Evolutionary conservation across 2,888 invertebrate species (phyloP).

Genomic region (Prenolepis imparis): DNA sequence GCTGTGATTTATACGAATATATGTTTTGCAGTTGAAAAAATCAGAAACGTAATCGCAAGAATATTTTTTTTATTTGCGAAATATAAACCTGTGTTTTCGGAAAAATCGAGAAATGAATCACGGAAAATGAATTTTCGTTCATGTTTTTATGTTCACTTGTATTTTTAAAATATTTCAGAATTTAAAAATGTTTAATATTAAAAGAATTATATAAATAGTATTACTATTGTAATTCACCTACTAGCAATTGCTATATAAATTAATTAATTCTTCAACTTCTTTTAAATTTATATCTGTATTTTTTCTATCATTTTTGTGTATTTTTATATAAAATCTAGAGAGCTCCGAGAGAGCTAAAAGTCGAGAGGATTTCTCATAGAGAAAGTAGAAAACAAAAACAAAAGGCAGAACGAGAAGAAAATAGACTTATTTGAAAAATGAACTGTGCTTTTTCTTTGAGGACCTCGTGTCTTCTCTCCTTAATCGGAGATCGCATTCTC

Average conservation of each 20-base stretch:
- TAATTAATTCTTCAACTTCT: not conserved
- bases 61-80: not conserved
- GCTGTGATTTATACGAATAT: slow-evolving; percentile 26
- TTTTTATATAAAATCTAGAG: not conserved
- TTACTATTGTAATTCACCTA: not conserved
- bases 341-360: not conserved
- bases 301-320: slow-evolving; percentile 4
- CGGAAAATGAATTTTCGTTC: not conserved
- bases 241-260: not conserved
- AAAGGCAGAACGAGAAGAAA: not conserved
- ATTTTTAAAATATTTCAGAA: not conserved
- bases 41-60: not conserved
- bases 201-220: not conserved
- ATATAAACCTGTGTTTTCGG: not conserved
- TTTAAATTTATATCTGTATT: not conserved
- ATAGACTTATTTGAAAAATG: slow-evolving; percentile 27
- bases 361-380: not conserved
- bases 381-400: not conserved
- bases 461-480: not conserved
- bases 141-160: slow-evolving; percentile 4
- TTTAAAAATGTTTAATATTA: not conserved
- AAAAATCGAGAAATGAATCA: not conserved
- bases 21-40: not conserved
- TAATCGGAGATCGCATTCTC: not conserved
- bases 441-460: slow-evolving; percentile 29